Evolutionary conservation across 2,797 vertebrate species (phyloP).

Genomic region (Lateolabrax maculatus): DNA sequence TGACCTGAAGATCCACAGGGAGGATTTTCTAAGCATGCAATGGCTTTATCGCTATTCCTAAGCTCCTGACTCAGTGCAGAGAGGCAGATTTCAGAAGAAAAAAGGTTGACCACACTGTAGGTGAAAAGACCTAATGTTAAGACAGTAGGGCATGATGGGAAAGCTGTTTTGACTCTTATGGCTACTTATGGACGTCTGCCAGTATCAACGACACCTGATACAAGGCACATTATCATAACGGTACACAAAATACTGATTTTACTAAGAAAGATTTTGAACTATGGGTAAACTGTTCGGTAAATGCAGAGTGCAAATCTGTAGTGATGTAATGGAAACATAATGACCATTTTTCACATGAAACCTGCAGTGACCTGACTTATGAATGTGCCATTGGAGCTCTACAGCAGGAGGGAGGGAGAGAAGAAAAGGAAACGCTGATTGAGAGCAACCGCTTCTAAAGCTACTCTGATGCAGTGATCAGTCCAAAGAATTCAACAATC

Average conservation of each 20-base stretch:
- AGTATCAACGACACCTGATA: conserved; percentile 88
- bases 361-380: conserved; percentile 34
- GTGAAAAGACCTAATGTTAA: conserved; percentile 43
- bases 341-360: conserved; percentile 40
- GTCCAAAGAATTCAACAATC: conserved; percentile 40
- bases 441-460: conserved; percentile 47
- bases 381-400: conserved; percentile 30
- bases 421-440: conserved; percentile 37
- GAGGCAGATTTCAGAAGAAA: conserved; percentile 38
- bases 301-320: conserved; percentile 84
- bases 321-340: conserved; percentile 30
- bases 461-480: conserved; percentile 41
- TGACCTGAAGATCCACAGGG: conserved; percentile 33
- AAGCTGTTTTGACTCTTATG: conserved; percentile 55
- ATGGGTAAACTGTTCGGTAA: conserved; percentile 82
- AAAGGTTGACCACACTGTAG: background rate
- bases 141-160: conserved; percentile 62
- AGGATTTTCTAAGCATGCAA: conserved; percentile 32
- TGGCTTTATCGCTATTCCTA: conserved; percentile 62
- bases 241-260: conserved; percentile 74
- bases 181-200: conserved; percentile 53
- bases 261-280: conserved; percentile 18
- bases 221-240: conserved; percentile 88
- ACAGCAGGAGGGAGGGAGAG: conserved; percentile 27
- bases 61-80: conserved; percentile 36